Conservation (phyloP, 2,113 vertebrate genomes). For the Cyrtonyx montezumae region DNA sequence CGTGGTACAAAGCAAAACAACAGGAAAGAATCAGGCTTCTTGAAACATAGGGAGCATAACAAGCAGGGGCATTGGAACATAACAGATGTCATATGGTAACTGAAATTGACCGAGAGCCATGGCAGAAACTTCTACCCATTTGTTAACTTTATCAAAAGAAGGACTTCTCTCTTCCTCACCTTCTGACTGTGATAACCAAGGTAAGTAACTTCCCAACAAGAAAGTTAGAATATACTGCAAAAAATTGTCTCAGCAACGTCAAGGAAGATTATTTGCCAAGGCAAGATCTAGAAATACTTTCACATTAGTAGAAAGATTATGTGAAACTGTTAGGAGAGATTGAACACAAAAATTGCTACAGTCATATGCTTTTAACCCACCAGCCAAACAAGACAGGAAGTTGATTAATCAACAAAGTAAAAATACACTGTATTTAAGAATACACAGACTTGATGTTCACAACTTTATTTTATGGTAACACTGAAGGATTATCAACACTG, state of each 20-base stretch:
- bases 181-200: conserved; percentile 77
- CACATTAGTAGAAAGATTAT: not conserved
- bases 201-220: conserved; percentile 76
- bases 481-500: conserved; percentile 55
- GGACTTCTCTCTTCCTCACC: conserved; percentile 76
- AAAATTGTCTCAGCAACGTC: conserved; percentile 73
- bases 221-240: conserved; percentile 78
- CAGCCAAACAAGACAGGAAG: conserved; percentile 26
- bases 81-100: conserved; percentile 75
- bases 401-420: conserved; percentile 40
- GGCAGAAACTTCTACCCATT: conserved; percentile 65
- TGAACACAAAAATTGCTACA: conserved; percentile 16
- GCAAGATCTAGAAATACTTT: not conserved
- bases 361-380: conserved; percentile 54
- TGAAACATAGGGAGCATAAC: not conserved
- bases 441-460: conserved; percentile 20
- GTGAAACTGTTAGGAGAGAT: conserved; percentile 39
- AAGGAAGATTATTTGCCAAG: conserved; percentile 67
- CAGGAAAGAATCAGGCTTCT: not conserved
- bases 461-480: conserved; percentile 65
- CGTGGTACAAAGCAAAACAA: not conserved
- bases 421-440: conserved; percentile 56
- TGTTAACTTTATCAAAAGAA: conserved; percentile 75
- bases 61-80: conserved; percentile 65
- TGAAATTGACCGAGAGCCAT: conserved; percentile 76